Evolutionary conservation across 2,888 invertebrate species (phyloP).

Genomic region (Ectobius pallidus): DNA sequence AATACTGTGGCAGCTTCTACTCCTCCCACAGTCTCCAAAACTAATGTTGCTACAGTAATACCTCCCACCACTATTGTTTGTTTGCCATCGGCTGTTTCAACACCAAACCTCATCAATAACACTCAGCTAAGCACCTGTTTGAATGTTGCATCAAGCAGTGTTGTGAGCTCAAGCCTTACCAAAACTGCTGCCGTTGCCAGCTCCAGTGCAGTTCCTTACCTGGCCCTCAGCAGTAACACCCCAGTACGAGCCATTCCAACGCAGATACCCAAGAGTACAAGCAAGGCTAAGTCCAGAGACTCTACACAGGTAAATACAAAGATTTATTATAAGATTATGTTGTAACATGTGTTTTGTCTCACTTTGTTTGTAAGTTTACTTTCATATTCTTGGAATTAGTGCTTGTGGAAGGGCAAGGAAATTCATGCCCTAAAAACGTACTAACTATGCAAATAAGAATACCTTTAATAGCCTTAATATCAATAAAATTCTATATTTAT

Average conservation of each 20-base stretch:
- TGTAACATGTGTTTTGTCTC: no score
- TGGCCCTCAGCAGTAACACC: constrained; percentile 59
- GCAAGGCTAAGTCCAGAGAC: constrained; percentile 48
- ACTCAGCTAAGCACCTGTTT: constrained; percentile 21
- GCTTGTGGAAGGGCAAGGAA: no score
- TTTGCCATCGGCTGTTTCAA: constrained; percentile 52
- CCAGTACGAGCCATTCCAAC: constrained; percentile 58
- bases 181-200: constrained; percentile 52
- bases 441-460: no score
- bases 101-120: constrained; percentile 31
- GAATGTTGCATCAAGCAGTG: constrained; percentile 7
- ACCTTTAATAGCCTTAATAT: no score
- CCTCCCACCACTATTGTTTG: constrained; percentile 62
- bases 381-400: no score
- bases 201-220: constrained; percentile 58
- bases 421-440: no score
- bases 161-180: constrained; percentile 43
- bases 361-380: no score
- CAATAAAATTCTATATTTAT: no score
- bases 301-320: constrained; percentile 39
- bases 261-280: constrained; percentile 52
- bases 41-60: constrained; percentile 55
- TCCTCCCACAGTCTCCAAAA: constrained; percentile 51
- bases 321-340: no score
- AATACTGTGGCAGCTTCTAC: constrained; percentile 48